Evolutionary conservation across 2,113 vertebrate species (phyloP).

Genomic region (Pseudopodoces humilis): DNA sequence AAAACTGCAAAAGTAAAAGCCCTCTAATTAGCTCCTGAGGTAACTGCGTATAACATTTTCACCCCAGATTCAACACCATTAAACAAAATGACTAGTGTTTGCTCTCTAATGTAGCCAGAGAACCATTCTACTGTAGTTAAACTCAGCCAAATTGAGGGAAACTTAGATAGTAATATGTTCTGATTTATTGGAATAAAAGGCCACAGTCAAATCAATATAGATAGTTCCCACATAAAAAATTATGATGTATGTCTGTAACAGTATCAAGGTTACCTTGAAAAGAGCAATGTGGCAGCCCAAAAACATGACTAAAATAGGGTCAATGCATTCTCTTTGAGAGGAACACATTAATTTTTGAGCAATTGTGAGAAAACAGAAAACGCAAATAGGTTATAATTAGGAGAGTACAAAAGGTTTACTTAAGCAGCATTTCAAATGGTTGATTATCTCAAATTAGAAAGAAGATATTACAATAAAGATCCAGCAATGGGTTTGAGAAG

Average conservation of each 20-base stretch:
- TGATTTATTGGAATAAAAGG: slow-evolving; percentile 76
- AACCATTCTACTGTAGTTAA: slow-evolving; percentile 69
- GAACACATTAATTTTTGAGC: slow-evolving; percentile 44
- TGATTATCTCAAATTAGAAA: background rate
- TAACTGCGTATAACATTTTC: slow-evolving; percentile 77
- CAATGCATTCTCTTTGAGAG: slow-evolving; percentile 42
- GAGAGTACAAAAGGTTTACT: slow-evolving; percentile 21
- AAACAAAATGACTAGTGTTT: slow-evolving; percentile 77
- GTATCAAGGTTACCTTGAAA: slow-evolving; percentile 80
- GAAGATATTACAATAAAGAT: background rate
- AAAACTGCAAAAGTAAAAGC: slow-evolving; percentile 75
- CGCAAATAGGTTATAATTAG: slow-evolving; percentile 46
- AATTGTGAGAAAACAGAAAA: slow-evolving; percentile 46
- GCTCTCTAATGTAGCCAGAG: slow-evolving; percentile 69
- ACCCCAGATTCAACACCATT: slow-evolving; percentile 80
- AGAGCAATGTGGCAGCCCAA: slow-evolving; percentile 38
- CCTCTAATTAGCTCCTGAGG: slow-evolving; percentile 80
- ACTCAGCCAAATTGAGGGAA: slow-evolving; percentile 70
- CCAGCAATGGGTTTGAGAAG: slow-evolving; percentile 5
- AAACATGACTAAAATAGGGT: slow-evolving; percentile 64
- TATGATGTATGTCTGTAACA: slow-evolving; percentile 65
- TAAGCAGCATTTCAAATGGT: background rate
- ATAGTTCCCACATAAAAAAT: slow-evolving; percentile 68
- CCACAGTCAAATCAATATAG: slow-evolving; percentile 75
- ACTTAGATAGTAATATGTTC: slow-evolving; percentile 70